Conservation (phyloP, 2,888 invertebrate species). For the Agriotes lineatus region DNA sequence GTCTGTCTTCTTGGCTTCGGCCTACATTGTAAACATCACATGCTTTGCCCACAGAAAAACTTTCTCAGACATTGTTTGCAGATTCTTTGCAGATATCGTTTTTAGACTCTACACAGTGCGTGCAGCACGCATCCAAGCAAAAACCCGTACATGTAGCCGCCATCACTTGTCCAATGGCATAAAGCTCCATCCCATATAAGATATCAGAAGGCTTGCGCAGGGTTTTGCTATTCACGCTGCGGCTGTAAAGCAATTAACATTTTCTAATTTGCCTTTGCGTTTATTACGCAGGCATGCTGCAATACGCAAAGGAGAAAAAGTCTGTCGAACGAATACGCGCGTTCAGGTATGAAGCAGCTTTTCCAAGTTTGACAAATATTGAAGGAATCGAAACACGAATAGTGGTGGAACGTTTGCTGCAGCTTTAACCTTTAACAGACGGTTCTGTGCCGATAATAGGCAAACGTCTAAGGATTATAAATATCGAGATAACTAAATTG, state of each 20-base stretch:
- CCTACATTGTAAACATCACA: too few species aligned
- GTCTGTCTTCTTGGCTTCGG: too few species aligned
- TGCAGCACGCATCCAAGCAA: not conserved
- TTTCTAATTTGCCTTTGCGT: not conserved
- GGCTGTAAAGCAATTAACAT: slow-evolving; percentile 10
- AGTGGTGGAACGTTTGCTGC: not conserved
- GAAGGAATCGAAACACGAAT: slow-evolving; percentile 2
- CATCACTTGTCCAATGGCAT: not conserved
- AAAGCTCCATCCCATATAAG: slow-evolving; percentile 6
- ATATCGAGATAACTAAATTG: too few species aligned
- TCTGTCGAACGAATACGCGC: not conserved
- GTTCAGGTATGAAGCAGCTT: not conserved
- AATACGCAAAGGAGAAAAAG: not conserved
- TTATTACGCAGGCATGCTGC: not conserved
- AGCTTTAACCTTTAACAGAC: too few species aligned
- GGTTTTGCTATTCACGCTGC: not conserved
- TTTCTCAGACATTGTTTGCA: too few species aligned
- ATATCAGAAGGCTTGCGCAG: slow-evolving; percentile 1
- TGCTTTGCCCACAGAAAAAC: too few species aligned
- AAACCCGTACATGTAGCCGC: slow-evolving; percentile 5
- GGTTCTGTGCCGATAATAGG: too few species aligned
- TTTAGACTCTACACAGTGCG: not conserved
- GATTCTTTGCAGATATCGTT: too few species aligned
- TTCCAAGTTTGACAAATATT: not conserved
- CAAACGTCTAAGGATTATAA: too few species aligned